phyloP scores from a whole-genome alignment of 2,888 invertebrate species.

The Apodemia duryi region DNA sequence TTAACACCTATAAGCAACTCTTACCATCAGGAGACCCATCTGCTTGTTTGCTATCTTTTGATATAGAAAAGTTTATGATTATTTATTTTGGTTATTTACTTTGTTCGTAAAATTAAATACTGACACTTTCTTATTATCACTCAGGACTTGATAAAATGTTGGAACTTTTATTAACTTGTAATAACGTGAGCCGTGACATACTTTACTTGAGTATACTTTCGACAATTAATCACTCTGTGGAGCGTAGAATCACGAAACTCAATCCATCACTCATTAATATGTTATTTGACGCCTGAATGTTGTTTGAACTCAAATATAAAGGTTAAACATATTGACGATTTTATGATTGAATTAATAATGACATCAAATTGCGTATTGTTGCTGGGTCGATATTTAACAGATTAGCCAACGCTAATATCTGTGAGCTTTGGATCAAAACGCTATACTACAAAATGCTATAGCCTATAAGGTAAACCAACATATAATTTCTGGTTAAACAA shows the following conservation, averaged over 20 bases:
- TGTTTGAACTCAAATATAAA: conserved; percentile 9
- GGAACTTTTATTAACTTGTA: conserved; percentile 9
- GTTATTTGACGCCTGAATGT: conserved; percentile 38
- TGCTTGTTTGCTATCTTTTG: no score
- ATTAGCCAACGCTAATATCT: neutral
- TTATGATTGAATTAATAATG: conserved; percentile 1
- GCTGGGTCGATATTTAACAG: neutral
- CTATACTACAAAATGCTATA: no score
- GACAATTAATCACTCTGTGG: conserved; percentile 34
- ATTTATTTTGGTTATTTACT: no score
- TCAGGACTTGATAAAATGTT: neutral
- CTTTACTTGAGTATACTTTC: conserved; percentile 1
- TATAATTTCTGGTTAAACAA: no score
- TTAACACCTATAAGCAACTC: no score
- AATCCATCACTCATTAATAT: conserved; percentile 45
- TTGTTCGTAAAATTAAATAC: no score
- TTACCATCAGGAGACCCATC: no score
- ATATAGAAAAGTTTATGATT: no score
- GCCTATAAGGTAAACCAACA: no score
- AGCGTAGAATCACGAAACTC: conserved; percentile 42
- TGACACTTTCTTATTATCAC: neutral
- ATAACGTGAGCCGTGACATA: neutral
- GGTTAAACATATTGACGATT: conserved; percentile 10
- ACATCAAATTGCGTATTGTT: neutral
- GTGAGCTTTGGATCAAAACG: neutral